phyloP scores from a whole-genome alignment of 2,888 invertebrate genomes.

The Tipula lateralis region DNA sequence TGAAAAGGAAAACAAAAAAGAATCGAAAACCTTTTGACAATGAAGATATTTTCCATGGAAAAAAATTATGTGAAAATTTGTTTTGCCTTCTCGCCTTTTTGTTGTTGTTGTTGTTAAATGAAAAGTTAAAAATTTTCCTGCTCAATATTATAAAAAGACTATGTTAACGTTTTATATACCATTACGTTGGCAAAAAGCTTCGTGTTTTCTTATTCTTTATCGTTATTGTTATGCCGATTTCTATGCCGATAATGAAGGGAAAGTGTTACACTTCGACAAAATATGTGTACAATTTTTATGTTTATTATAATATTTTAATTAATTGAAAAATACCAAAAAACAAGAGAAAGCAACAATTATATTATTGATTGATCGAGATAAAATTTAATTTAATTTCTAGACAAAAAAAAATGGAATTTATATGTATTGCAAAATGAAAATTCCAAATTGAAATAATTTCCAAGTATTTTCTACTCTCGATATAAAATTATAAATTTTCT shows the following conservation, averaged over 20 bases:
- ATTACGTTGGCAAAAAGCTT: not conserved
- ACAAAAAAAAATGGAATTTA: not conserved
- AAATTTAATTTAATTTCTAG: not conserved
- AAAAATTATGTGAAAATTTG: not conserved
- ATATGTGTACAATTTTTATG: not conserved
- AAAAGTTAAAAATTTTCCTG: not conserved
- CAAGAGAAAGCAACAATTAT: not conserved
- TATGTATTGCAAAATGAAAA: not conserved
- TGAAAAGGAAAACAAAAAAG: not conserved
- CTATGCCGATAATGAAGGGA: not conserved
- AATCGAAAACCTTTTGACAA: not conserved
- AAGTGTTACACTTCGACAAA: not conserved
- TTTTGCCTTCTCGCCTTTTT: not conserved
- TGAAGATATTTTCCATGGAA: not conserved
- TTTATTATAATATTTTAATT: not conserved
- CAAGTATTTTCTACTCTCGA: not conserved
- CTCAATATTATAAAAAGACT: not conserved
- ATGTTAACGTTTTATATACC: not conserved
- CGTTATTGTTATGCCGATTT: not conserved
- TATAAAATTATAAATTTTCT: not conserved
- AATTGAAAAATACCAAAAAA: not conserved
- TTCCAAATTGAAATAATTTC: not conserved
- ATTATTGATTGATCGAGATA: not conserved
- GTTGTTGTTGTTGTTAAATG: not conserved
- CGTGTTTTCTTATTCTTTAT: not conserved